Percentiles rank a stretch among this genome's conserved stretches.
phyloP scores from a whole-genome alignment of 2,113 vertebrate genomes.

The Entelurus aequoreus region DNA sequence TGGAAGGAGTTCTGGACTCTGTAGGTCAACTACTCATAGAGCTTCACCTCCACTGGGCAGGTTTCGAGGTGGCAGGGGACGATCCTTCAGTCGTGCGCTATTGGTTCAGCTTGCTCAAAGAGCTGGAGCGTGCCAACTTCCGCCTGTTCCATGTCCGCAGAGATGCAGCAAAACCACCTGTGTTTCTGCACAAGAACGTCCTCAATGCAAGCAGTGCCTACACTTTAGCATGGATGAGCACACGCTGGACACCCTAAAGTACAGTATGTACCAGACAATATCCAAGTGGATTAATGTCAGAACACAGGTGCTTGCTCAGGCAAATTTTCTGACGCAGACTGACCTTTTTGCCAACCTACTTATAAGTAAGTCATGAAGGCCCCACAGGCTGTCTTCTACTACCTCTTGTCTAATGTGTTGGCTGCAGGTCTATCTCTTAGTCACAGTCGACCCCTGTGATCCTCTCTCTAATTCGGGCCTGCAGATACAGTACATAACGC shows the following conservation, averaged over 20 bases:
- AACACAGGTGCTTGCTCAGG: conserved; percentile 3
- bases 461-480: conserved; percentile 14
- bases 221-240: conserved; percentile 89
- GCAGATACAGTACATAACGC: conserved; percentile 6
- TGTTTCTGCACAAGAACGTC: conserved; percentile 83
- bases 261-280: neutral
- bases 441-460: conserved; percentile 16
- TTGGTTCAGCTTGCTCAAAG: conserved; percentile 93
- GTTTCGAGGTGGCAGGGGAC: conserved; percentile 89
- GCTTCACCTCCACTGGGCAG: conserved; percentile 92
- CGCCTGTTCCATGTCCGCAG: conserved; percentile 84
- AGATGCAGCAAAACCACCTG: conserved; percentile 77
- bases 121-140: conserved; percentile 83
- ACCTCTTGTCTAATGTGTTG: conserved; percentile 26
- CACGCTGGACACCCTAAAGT: conserved; percentile 71
- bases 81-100: conserved; percentile 85
- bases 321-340: neutral
- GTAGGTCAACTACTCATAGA: conserved; percentile 89
- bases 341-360: conserved; percentile 28
- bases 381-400: conserved; percentile 25
- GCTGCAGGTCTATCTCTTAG: conserved; percentile 41
- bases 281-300: neutral
- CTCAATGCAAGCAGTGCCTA: conserved; percentile 90
- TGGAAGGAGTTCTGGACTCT: conserved; percentile 83
- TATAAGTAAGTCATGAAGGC: conserved; percentile 9